phyloP scores from a whole-genome alignment of 2,888 invertebrate species.

The Caenorhabditis sp. region DNA sequence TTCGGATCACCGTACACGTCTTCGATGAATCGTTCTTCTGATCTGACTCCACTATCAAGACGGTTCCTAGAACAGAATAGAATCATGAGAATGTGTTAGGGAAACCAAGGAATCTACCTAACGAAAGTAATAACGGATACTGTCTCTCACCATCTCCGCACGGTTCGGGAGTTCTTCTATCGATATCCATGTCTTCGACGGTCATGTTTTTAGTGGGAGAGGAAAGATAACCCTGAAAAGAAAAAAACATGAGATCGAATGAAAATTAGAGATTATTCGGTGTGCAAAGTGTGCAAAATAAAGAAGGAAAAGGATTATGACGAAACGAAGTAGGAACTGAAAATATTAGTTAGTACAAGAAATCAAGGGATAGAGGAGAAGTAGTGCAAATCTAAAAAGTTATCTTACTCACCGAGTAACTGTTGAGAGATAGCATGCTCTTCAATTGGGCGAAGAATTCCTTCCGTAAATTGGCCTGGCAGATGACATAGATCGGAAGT shows the following conservation, averaged over 20 bases:
- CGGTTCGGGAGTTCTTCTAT: slow-evolving; percentile 53
- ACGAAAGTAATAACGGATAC: slow-evolving; percentile 56
- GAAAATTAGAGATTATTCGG: not conserved
- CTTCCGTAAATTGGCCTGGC: slow-evolving; percentile 72
- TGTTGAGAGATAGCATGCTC: slow-evolving; percentile 41
- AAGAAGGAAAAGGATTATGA: slow-evolving; percentile 11
- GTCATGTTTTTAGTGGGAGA: slow-evolving; percentile 48
- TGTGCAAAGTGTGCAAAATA: slow-evolving; percentile 3
- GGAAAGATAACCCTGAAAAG: slow-evolving; percentile 42
- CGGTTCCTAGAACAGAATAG: slow-evolving; percentile 36
- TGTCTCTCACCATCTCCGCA: slow-evolving; percentile 39
- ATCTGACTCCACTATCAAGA: slow-evolving; percentile 61
- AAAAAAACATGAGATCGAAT: not conserved
- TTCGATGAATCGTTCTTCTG: slow-evolving; percentile 26
- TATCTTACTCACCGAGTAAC: slow-evolving; percentile 20
- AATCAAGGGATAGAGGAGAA: not conserved
- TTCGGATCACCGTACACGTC: slow-evolving; percentile 58
- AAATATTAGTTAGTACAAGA: not conserved
- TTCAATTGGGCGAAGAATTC: slow-evolving; percentile 67
- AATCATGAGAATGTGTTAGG: slow-evolving; percentile 22
- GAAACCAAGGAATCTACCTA: slow-evolving; percentile 52
- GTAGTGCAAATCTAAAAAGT: not conserved
- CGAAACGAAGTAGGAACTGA: slow-evolving; percentile 23
- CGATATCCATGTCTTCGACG: slow-evolving; percentile 44
- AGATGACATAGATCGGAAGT: slow-evolving; percentile 79